Percentiles rank a stretch among this genome's conserved stretches.
These are phyloP conservation scores for Acanthococcus lagerstroemiae DNA, from an alignment of 2,888 invertebrate species.

Conservation along the genomic window DNA sequence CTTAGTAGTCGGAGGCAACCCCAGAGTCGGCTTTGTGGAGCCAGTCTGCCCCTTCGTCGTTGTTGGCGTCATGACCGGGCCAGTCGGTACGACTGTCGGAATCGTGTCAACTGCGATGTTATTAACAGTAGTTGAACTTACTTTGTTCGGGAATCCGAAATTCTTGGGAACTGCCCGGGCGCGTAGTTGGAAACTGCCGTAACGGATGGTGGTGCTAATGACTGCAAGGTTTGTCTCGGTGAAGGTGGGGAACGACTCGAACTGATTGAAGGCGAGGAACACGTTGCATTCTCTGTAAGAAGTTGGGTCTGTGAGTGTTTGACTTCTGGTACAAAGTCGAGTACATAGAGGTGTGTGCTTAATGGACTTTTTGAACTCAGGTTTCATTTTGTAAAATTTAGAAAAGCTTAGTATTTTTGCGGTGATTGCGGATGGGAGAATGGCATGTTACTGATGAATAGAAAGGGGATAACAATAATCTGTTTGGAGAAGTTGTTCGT, in stretches of 20 bases:
- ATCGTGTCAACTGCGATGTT: neutral
- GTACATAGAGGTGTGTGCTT: too few species aligned
- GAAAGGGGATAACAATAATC: too few species aligned
- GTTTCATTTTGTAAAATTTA: too few species aligned
- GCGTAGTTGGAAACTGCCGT: slow-evolving; percentile 20
- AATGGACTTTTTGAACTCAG: too few species aligned
- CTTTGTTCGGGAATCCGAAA: slow-evolving; percentile 13
- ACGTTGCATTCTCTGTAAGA: slow-evolving; percentile 15
- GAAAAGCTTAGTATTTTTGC: too few species aligned
- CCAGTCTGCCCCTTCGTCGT: neutral
- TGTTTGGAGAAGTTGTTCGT: too few species aligned
- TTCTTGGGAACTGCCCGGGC: slow-evolving; percentile 20
- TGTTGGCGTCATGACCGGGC: neutral
- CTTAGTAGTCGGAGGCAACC: neutral
- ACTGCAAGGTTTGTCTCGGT: slow-evolving; percentile 19
- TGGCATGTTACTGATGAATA: too few species aligned
- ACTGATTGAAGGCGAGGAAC: neutral
- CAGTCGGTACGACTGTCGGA: neutral
- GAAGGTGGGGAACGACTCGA: slow-evolving; percentile 13
- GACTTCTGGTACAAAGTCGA: too few species aligned
- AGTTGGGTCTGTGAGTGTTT: neutral
- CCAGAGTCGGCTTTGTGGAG: neutral
- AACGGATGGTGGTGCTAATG: slow-evolving; percentile 19
- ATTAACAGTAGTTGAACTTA: slow-evolving; percentile 6
- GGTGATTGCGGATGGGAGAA: too few species aligned